Evolutionary conservation across 2,113 vertebrate genomes (phyloP), one percentile per base, ranked within the genome.

Genomic region (Abramis brama): DNA sequence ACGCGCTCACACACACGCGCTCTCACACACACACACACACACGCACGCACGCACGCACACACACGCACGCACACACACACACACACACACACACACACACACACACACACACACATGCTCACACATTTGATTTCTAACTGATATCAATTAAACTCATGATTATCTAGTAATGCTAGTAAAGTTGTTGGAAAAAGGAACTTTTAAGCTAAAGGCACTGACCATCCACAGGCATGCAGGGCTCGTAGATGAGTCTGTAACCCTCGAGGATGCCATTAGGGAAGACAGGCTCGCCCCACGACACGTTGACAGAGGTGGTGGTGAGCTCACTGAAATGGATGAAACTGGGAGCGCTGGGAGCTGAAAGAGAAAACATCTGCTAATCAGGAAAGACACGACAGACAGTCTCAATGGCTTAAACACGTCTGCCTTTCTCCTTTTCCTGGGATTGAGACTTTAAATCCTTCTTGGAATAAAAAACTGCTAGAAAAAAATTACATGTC

Each of bases 221-320:
- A 55, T 85, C 62, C 7, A 87, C 73, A 45, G 98, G 96, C 0
- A 95, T 96, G 93, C 96, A 96, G 88, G 98, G 98, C 77, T 99
- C 97, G 0, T 99, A 99, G 79, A 99, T 91, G 84, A 99, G 96
- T 73, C 97, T 92, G 91, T 97, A 99, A 86, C 97, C 97, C 80
- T 97, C 97, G 0, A 99, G 94, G 88, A 99, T 77, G 0, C 98
- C 98, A 0, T 99, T 99, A 79, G 97, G 98, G 88, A 96, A 96
- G 1, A 91, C 91, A 0, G 98, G 98, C 0, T 96, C 96, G 27
- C 96, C 98, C 98, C 98, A 99, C 85, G 98, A 99, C 90, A 99
- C 97, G 0, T 99, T 99, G 87, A 99, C 98, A 0, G 98, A 99
- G 0, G 97, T 98, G 9, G 98, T 99, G 94, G 98, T 99, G 92